Conservation (phyloP, 2,888 invertebrate species). For the Allophyes oxyacanthae region DNA sequence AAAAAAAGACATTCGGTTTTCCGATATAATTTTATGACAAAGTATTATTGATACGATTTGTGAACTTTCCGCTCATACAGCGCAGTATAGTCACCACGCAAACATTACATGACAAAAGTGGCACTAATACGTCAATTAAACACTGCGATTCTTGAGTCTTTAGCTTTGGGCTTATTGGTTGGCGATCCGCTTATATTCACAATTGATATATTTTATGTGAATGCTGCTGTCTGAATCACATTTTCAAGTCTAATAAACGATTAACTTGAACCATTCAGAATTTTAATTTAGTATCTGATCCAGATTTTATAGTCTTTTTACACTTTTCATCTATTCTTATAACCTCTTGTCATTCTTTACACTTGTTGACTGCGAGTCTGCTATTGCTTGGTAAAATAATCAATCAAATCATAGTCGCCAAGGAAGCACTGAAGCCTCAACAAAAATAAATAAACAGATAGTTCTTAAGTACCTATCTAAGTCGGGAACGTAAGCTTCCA, state of each 20-base stretch:
- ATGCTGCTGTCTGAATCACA: constrained; percentile 38
- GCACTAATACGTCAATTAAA: constrained; percentile 4
- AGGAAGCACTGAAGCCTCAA: too few species aligned
- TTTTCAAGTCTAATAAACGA: not conserved
- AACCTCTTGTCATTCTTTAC: not conserved
- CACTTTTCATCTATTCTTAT: too few species aligned
- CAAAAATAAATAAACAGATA: too few species aligned
- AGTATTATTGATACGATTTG: not conserved
- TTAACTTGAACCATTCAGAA: not conserved
- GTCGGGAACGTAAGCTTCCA: not conserved
- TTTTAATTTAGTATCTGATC: too few species aligned
- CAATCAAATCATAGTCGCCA: too few species aligned
- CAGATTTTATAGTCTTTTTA: too few species aligned
- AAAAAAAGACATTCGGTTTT: too few species aligned
- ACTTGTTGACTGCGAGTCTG: too few species aligned
- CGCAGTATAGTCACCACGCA: constrained; percentile 12
- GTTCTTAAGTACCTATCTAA: too few species aligned
- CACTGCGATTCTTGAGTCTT: constrained; percentile 18
- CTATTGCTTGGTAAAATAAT: too few species aligned
- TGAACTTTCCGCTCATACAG: constrained; percentile 9
- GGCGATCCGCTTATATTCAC: constrained; percentile 51
- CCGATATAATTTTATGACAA: not conserved
- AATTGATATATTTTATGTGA: constrained; percentile 33
- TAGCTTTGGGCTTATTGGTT: constrained; percentile 58
- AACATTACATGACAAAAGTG: constrained; percentile 19